Evolutionary conservation across 2,113 vertebrate species (phyloP).

Genomic region (Agapornis roseicollis): DNA sequence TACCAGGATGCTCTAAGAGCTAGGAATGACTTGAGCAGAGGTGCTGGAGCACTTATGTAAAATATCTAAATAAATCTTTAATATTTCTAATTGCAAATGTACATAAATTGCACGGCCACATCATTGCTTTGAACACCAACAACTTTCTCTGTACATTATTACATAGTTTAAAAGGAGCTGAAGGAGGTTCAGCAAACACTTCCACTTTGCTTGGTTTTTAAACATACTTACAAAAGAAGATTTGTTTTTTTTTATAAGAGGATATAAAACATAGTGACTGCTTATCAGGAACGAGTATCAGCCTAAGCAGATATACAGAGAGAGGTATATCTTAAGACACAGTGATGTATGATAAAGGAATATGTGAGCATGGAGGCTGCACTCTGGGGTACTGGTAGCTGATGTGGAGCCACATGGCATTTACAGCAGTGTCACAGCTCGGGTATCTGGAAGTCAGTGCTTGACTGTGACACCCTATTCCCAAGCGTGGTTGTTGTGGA

Average conservation of each 20-base stretch:
- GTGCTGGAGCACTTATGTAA: constrained; percentile 71
- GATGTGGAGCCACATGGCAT: constrained; percentile 15
- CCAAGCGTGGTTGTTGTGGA: not conserved
- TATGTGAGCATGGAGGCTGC: constrained; percentile 19
- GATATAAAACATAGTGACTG: constrained; percentile 93
- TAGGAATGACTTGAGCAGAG: not conserved
- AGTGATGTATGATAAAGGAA: constrained; percentile 61
- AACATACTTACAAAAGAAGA: constrained; percentile 95
- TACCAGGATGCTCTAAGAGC: not conserved
- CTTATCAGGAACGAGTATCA: constrained; percentile 79
- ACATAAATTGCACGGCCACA: constrained; percentile 99
- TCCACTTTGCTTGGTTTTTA: constrained; percentile 77
- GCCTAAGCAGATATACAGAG: constrained; percentile 71
- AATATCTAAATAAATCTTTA: constrained; percentile 99
- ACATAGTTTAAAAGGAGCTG: constrained; percentile 79
- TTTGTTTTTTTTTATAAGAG: constrained; percentile 72
- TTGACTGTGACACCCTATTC: not conserved
- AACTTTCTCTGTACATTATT: constrained; percentile 97
- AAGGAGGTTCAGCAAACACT: constrained; percentile 85
- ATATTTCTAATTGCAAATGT: constrained; percentile 99
- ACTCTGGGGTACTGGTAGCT: not conserved
- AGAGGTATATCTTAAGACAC: constrained; percentile 71
- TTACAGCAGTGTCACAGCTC: constrained; percentile 46
- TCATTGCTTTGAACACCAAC: constrained; percentile 87
- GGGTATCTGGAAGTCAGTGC: not conserved